These are phyloP conservation scores for Palythoa heliodiscus DNA, from an alignment of 92 coral and sea anemone species.

Conservation along the genomic window DNA sequence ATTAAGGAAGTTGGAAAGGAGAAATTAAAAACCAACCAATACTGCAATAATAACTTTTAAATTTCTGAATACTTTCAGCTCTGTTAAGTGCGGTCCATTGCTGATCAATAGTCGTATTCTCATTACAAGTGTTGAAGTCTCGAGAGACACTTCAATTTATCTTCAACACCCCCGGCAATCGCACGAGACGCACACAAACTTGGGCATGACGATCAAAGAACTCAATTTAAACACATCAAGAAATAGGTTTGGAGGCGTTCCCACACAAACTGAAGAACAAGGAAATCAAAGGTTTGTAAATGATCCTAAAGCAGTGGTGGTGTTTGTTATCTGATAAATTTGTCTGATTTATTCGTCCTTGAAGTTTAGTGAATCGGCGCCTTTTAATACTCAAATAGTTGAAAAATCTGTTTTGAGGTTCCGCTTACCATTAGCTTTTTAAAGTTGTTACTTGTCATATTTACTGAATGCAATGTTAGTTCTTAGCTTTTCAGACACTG, in stretches of 20 bases:
- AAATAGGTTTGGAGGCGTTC: not conserved
- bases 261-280: not conserved
- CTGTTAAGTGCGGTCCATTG: not conserved
- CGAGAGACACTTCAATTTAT: not conserved
- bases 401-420: slow-evolving; percentile 12
- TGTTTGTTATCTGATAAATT: not conserved
- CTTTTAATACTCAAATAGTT: not conserved
- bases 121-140: not conserved
- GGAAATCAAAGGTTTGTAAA: slow-evolving; percentile 13
- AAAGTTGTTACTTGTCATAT: not conserved
- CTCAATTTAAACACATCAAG: not conserved
- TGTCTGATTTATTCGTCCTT: not conserved
- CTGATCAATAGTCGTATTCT: slow-evolving; percentile 25
- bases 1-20: not conserved
- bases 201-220: not conserved
- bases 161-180: not conserved
- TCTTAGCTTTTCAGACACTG: not conserved
- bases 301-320: not conserved
- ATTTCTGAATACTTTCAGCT: not conserved
- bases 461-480: not conserved
- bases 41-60: not conserved
- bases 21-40: not conserved
- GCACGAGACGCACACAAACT: not conserved
- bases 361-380: not conserved
- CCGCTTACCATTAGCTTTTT: not conserved